phyloP scores from a whole-genome alignment of 2,113 vertebrate genomes.

The Ciconia maguari region DNA sequence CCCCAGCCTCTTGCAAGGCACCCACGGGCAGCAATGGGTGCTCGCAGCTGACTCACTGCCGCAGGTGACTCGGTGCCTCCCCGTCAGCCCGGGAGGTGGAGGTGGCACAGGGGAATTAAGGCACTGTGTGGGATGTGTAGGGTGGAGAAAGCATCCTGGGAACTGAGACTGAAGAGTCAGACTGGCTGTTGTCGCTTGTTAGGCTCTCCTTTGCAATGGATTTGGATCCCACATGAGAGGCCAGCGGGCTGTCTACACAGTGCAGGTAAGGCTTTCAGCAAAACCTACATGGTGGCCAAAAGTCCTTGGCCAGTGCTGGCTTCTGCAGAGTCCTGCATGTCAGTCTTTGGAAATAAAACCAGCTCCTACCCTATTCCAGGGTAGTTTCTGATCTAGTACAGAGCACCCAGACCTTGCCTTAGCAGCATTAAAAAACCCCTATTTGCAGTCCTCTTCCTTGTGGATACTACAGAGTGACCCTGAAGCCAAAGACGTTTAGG shows the following conservation, averaged over 20 bases:
- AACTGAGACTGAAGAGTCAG: background rate
- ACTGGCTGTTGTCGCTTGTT: background rate
- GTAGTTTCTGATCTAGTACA: background rate
- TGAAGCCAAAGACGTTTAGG: background rate
- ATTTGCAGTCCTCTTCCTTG: background rate
- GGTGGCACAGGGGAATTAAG: background rate
- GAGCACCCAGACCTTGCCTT: background rate
- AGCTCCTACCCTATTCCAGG: background rate
- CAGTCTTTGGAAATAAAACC: background rate
- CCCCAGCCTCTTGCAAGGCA: background rate
- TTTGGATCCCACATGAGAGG: background rate
- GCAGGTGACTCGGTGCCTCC: background rate
- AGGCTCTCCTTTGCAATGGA: background rate
- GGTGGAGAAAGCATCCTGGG: background rate
- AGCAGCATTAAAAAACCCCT: background rate
- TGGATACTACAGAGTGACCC: background rate
- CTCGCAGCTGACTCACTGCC: background rate
- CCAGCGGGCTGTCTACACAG: background rate
- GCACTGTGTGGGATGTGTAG: background rate
- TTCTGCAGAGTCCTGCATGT: background rate
- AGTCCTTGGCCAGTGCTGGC: background rate
- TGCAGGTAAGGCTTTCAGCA: background rate
- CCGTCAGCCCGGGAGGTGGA: background rate
- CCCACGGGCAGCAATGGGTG: background rate
- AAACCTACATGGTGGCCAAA: accelerated